Conservation (phyloP, 2,113 vertebrate genomes). For the Regulus satrapa region DNA sequence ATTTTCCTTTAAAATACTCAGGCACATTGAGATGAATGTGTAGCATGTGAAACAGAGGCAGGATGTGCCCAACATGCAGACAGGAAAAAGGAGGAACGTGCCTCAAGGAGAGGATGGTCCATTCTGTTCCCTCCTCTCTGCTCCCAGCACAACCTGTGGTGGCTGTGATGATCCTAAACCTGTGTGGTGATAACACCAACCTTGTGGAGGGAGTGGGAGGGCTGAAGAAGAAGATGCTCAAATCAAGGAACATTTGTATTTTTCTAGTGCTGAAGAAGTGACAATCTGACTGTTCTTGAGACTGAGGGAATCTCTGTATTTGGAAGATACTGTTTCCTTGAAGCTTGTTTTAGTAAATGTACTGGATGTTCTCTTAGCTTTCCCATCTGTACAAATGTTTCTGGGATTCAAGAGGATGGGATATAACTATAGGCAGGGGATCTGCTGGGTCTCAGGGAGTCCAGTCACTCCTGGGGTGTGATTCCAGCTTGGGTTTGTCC, state of each 20-base stretch:
- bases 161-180: neutral
- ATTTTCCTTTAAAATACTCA: neutral
- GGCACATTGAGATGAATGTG: neutral
- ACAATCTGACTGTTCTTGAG: neutral
- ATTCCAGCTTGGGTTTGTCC: neutral
- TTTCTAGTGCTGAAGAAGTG: neutral
- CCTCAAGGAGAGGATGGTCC: neutral
- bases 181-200: neutral
- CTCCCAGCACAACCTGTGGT: neutral
- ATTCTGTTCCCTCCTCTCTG: neutral
- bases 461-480: accelerated
- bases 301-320: neutral
- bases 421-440: neutral
- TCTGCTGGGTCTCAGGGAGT: neutral
- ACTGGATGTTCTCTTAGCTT: neutral
- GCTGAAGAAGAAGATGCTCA: neutral
- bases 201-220: no score
- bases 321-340: neutral
- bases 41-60: neutral
- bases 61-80: neutral
- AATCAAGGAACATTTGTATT: neutral
- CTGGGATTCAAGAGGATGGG: neutral
- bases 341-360: neutral
- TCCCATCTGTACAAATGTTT: neutral
- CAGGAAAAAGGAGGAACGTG: neutral